Base-by-base conservation (phyloP, 2,113 vertebrate species). In the Anarhynchus alexandrinus region DNA sequence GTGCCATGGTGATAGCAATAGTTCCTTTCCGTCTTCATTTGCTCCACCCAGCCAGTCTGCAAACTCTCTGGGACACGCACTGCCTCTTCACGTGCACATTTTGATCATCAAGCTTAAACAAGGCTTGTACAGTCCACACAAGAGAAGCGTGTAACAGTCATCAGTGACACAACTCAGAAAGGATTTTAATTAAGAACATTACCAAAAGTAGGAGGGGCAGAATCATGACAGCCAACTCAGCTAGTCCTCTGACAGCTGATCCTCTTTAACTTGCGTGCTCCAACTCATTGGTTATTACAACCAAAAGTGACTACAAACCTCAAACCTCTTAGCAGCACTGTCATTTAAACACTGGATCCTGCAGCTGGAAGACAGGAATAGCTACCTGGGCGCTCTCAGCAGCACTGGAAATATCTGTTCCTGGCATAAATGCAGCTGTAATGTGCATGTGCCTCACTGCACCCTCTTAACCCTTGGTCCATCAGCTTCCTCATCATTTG, bases 121-220 rank as follows among this genome's bases (percentile, higher is more conserved):
- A 65, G 36, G 49, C 62, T 79, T 40, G 23, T 15, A 17, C n/a
- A 77, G 62, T 69, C 66, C 87, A 86, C 84, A 71, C 8, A 54
- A 82, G 58, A 89, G n/a, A 69, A 81, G 32, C 16, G 36, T 10
- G 45, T 34, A 92, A 90, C 36, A 94, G 69, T 83, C 92, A 96
- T 25, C 67, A 61, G 76, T 92, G 88, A 94, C 91, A 92, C 64
- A 92, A 45, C 42, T 80, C 76, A 15, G 57, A 90, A 95, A 93
- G 93, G 94, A 93, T 93, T 92, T 97, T 93, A 94, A 95, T 94
- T 88, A 93, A 93, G 82, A 82, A 85, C 74, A 86, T 83, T 40
- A 92, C 65, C 38, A 47, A 80, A 85, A 69, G 62, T n/a, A 90
- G 94, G 78, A 90, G 70, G 58, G 57, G 82, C 73, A 74, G 70